phyloP scores from a whole-genome alignment of 2,888 invertebrate genomes.

The Panorpa germanica region DNA sequence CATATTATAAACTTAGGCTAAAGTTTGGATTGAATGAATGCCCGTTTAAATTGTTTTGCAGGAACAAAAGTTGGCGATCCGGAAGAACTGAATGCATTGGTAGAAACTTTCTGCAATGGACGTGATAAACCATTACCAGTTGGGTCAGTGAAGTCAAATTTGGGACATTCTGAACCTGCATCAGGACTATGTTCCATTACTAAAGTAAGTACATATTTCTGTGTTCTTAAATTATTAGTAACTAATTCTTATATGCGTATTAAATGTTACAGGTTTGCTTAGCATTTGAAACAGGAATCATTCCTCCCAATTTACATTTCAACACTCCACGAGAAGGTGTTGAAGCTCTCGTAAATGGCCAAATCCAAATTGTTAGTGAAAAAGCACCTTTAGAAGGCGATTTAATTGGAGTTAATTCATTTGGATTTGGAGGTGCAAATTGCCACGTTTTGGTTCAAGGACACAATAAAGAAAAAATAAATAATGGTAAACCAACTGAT shows the following conservation, averaged over 20 bases:
- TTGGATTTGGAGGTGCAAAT: slow-evolving; percentile 75
- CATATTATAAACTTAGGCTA: too few relatives aligned
- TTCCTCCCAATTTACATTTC: slow-evolving; percentile 69
- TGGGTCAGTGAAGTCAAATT: slow-evolving; percentile 73
- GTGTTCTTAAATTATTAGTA: too few relatives aligned
- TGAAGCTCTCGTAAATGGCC: slow-evolving; percentile 31
- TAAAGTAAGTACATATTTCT: slow-evolving; percentile 49
- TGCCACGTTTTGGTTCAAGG: slow-evolving; percentile 24
- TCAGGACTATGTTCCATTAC: slow-evolving; percentile 59
- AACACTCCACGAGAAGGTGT: slow-evolving; percentile 34
- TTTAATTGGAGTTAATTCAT: slow-evolving; percentile 61
- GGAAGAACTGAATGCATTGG: too few relatives aligned
- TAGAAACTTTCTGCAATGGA: slow-evolving; percentile 29
- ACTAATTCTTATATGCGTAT: too few relatives aligned
- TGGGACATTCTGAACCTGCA: slow-evolving; percentile 72
- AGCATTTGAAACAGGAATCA: slow-evolving; percentile 50
- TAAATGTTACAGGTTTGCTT: slow-evolving; percentile 37
- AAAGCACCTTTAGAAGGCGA: slow-evolving; percentile 47
- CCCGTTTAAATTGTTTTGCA: too few relatives aligned
- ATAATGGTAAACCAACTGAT: slow-evolving; percentile 39
- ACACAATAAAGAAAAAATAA: slow-evolving; percentile 20
- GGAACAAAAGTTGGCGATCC: slow-evolving; percentile 59
- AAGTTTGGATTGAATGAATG: too few relatives aligned
- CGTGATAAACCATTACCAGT: slow-evolving; percentile 52
- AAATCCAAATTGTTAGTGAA: slow-evolving; percentile 45